Evolutionary conservation across 2,888 invertebrate genomes (phyloP), one percentile per base, ranked within the genome.

Genomic region (Stenodema calcarata): DNA sequence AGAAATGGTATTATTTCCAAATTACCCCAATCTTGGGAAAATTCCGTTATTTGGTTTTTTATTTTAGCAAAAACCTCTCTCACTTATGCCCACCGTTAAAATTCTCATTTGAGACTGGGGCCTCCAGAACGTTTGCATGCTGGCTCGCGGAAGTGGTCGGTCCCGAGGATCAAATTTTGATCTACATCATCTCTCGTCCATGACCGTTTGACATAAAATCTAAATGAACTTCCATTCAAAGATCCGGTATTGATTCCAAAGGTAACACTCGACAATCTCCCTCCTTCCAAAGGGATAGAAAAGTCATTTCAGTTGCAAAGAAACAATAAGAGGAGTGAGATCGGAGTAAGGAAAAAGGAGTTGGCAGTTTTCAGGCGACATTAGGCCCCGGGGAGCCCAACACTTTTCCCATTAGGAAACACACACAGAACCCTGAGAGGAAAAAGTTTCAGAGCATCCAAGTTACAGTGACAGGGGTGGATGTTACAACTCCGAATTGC

Each of bases 311-410:
- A 86, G 78, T 76, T 78, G 86, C 76, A 76, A 86, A 86, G 86
- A 86, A 86, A 86, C 86, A 86, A 86, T 86, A 86, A 86, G 76
- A 78, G 76, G 41, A 78, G 70, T 41, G 30, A 54, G 78, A 70
- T 30, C 30, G 44, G 83, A 83, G 30, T 62, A 47, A 50, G 62
- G 69, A 70, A 62, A 47, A 80, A 86, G 86, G 44, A 86, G 86
- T 86, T 86, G 86, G 86, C 86, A 86, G 86, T 86, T 86, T 86
- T 86, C 86, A 80, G 80, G 80, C 76, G 86, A 86, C 86, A 86
- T 86, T 86, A 86, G 86, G 80, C 86, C 80, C 86, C n/a, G 18
- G 86, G 86, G 86, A 86, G 69, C 54, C 70, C 69, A 80, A 86
- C 86, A 86, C 76, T 86, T 86, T 86, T 80, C 86, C 86, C 80